These are phyloP conservation scores for Aplocera efformata DNA, from an alignment of 2,888 invertebrate genomes.

Conservation along the genomic window DNA sequence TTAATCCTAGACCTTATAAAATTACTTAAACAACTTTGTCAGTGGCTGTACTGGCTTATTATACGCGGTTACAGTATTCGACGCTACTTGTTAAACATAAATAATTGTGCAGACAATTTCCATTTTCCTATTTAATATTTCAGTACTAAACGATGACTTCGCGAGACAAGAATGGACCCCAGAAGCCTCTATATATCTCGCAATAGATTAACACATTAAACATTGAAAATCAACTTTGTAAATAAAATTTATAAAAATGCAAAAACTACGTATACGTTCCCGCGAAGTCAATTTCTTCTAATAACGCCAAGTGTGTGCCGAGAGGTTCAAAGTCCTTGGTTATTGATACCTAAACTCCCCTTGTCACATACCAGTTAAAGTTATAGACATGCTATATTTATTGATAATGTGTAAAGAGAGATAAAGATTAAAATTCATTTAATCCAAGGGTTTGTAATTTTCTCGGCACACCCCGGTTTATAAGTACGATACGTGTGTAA, in stretches of 20 bases:
- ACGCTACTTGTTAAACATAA: slow-evolving; percentile 30
- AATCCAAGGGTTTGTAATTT: no score
- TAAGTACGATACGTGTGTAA: not conserved
- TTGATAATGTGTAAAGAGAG: no score
- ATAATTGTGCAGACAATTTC: slow-evolving; percentile 43
- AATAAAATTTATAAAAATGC: slow-evolving; percentile 32
- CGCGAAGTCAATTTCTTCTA: slow-evolving; percentile 30
- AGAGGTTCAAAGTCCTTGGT: no score
- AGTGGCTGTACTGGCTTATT: slow-evolving; percentile 21
- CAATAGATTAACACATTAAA: slow-evolving; percentile 27
- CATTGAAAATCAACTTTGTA: slow-evolving; percentile 15
- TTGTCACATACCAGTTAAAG: no score
- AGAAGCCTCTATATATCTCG: slow-evolving; percentile 17
- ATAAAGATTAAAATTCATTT: no score
- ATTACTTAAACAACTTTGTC: slow-evolving; percentile 14
- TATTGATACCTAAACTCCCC: no score
- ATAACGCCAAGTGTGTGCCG: no score
- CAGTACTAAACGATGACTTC: slow-evolving; percentile 27
- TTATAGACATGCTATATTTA: no score
- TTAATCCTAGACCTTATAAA: slow-evolving; percentile 17
- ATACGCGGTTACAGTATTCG: slow-evolving; percentile 17
- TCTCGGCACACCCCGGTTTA: no score
- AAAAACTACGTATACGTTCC: slow-evolving; percentile 29
- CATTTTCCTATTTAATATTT: slow-evolving; percentile 29
- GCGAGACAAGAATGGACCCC: slow-evolving; percentile 29